These are phyloP conservation scores for Helicoverpa armigera DNA, from an alignment of 1,140 invertebrate species.

Conservation along the genomic window DNA sequence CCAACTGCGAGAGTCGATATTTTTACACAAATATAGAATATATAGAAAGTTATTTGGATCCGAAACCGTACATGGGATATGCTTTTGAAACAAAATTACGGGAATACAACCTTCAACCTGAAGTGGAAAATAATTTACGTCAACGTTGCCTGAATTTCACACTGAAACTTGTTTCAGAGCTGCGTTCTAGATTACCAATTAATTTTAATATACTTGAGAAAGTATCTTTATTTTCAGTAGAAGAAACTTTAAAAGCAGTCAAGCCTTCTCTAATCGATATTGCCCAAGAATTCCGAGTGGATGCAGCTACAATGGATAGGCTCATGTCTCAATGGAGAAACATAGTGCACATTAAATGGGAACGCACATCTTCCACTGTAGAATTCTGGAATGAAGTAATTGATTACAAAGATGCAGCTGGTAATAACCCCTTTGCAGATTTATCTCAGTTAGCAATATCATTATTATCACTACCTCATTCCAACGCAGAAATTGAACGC, in stretches of 20 bases:
- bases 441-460: conserved; percentile 48
- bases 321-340: conserved; percentile 55
- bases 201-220: conserved; percentile 56
- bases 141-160: conserved; percentile 55
- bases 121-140: conserved; percentile 45
- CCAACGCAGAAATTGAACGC: conserved; percentile 56
- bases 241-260: conserved; percentile 56
- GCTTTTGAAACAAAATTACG: conserved; percentile 57
- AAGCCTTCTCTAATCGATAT: conserved; percentile 48
- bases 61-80: conserved; percentile 47
- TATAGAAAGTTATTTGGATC: conserved; percentile 56
- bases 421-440: conserved; percentile 51
- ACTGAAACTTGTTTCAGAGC: conserved; percentile 54
- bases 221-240: conserved; percentile 55
- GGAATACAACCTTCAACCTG: conserved; percentile 50
- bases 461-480: conserved; percentile 55
- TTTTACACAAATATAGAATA: conserved; percentile 55
- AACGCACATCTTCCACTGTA: conserved; percentile 41
- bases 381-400: conserved; percentile 55
- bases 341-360: conserved; percentile 54
- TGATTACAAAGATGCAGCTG: conserved; percentile 54
- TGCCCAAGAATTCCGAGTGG: conserved; percentile 51
- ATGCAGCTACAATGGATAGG: conserved; percentile 51
- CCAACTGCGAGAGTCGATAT: conserved; percentile 54
- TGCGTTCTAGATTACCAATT: conserved; percentile 52